Conservation (phyloP, 2,888 invertebrate species). For the Ptychoptera albimana region DNA sequence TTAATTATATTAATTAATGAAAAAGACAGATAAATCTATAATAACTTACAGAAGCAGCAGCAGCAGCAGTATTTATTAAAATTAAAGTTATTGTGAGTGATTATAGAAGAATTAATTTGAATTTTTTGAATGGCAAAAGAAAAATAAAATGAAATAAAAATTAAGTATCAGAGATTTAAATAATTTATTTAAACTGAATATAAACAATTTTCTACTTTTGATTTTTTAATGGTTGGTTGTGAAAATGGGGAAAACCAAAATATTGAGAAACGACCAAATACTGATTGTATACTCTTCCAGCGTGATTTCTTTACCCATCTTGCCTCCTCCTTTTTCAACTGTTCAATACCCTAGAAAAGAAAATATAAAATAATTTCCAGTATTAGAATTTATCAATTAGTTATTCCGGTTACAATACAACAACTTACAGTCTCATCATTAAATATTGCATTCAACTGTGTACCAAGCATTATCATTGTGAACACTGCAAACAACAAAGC, state of each 20-base stretch:
- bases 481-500: slow-evolving; percentile 94
- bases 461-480: slow-evolving; percentile 93
- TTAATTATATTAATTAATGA: too few relatives aligned
- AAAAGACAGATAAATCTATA: too few relatives aligned
- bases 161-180: neutral
- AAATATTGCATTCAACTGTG: slow-evolving; percentile 93
- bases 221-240: slow-evolving; percentile 53
- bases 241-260: slow-evolving; percentile 74
- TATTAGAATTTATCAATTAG: neutral
- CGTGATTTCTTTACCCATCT: slow-evolving; percentile 83
- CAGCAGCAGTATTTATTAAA: too few relatives aligned
- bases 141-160: too few relatives aligned
- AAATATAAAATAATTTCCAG: slow-evolving; percentile 4
- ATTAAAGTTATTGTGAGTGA: too few relatives aligned
- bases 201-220: slow-evolving; percentile 62
- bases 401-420: neutral
- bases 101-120: too few relatives aligned
- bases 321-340: slow-evolving; percentile 89
- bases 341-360: slow-evolving; percentile 75
- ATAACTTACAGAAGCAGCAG: too few relatives aligned
- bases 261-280: slow-evolving; percentile 90
- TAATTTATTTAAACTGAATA: slow-evolving; percentile 55
- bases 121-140: too few relatives aligned
- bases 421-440: slow-evolving; percentile 85
- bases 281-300: slow-evolving; percentile 90